Percentiles rank a stretch among this genome's conserved stretches.
Evolutionary conservation across 2,113 vertebrate species (phyloP).

Genomic region (Ornithorhynchus anatinus): DNA sequence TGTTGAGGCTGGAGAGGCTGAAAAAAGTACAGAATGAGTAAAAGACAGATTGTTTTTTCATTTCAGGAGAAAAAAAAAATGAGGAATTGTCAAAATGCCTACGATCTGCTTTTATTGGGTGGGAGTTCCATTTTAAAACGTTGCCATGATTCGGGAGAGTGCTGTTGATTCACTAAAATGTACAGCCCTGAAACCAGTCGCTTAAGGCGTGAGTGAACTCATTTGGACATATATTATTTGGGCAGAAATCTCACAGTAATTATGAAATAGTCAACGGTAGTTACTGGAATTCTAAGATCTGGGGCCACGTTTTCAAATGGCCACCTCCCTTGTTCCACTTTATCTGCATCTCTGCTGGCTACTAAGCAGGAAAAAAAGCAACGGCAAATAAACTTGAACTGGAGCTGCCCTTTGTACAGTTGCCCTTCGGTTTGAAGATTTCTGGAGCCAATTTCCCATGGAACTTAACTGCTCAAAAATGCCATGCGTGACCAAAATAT

Average conservation of each 20-base stretch:
- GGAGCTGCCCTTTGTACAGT: too few species aligned
- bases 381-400: too few species aligned
- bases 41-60: neutral
- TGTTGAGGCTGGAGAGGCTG: slow-evolving; percentile 88
- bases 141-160: neutral
- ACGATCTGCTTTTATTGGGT: neutral
- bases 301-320: neutral
- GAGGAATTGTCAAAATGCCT: neutral
- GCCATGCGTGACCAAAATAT: neutral
- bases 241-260: slow-evolving; percentile 42
- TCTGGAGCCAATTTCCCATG: neutral
- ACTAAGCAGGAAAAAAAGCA: too few species aligned
- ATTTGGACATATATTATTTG: neutral
- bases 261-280: neutral
- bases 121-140: neutral
- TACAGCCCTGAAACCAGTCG: slow-evolving; percentile 33
- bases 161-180: neutral
- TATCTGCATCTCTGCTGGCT: neutral
- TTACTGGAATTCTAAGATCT: neutral
- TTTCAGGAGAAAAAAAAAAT: neutral
- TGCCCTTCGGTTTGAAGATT: too few species aligned
- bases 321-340: neutral
- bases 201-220: slow-evolving; percentile 25
- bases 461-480: neutral
- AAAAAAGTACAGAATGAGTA: slow-evolving; percentile 51